Percentiles rank a stretch among this genome's conserved stretches.
These are phyloP conservation scores for Heliconius aoede DNA, from an alignment of 2,888 invertebrate species.

Conservation along the genomic window DNA sequence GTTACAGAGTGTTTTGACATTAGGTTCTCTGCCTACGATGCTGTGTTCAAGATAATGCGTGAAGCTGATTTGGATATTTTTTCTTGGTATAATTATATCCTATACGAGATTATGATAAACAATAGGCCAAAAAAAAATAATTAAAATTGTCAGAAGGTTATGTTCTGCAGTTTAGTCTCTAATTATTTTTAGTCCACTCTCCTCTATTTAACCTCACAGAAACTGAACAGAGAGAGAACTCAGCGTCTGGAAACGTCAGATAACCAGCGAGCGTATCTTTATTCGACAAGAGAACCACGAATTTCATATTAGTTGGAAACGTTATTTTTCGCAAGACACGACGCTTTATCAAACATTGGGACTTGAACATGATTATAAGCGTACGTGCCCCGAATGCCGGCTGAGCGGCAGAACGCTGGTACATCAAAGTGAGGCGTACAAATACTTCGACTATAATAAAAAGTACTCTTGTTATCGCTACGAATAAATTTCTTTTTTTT, in stretches of 20 bases:
- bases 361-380: slow-evolving; percentile 81
- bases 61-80: not conserved
- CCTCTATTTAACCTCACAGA: not conserved
- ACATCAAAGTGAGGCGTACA: slow-evolving; percentile 71
- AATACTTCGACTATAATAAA: slow-evolving; percentile 73
- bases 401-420: slow-evolving; percentile 65
- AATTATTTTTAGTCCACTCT: slow-evolving; percentile 43
- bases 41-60: too few species aligned
- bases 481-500: slow-evolving; percentile 39
- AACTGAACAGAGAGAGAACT: not conserved
- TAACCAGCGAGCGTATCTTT: slow-evolving; percentile 28
- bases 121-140: not conserved
- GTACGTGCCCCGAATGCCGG: slow-evolving; percentile 76
- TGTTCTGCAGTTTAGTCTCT: not conserved
- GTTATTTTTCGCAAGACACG: slow-evolving; percentile 73
- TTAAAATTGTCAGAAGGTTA: not conserved
- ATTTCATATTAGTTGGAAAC: slow-evolving; percentile 54
- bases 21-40: too few species aligned
- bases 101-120: not conserved
- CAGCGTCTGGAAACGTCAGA: not conserved
- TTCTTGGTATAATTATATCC: not conserved
- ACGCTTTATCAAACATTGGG: slow-evolving; percentile 80
- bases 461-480: slow-evolving; percentile 74
- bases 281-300: slow-evolving; percentile 46
- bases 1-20: too few species aligned